These are phyloP conservation scores for Siphamia tubifer DNA, from an alignment of 2,113 vertebrate species.

Conservation along the genomic window DNA sequence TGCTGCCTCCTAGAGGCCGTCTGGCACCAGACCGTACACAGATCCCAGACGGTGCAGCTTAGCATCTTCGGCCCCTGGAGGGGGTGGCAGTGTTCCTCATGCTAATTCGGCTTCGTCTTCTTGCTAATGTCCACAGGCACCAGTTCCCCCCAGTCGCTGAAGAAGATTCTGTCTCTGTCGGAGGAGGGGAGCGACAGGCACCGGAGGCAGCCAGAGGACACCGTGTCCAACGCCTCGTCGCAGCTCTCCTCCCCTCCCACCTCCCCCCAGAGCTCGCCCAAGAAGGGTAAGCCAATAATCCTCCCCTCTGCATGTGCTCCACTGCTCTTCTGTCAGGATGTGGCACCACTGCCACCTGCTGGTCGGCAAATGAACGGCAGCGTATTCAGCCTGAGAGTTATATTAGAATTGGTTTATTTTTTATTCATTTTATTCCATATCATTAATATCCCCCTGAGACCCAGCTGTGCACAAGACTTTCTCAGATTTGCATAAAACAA, in stretches of 20 bases:
- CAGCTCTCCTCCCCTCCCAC: constrained; percentile 93
- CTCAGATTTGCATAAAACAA: too few relatives aligned
- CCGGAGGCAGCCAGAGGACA: constrained; percentile 88
- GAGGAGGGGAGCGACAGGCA: constrained; percentile 93
- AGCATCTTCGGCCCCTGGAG: neutral
- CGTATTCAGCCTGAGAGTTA: too few relatives aligned
- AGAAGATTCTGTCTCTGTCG: constrained; percentile 97
- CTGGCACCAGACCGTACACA: neutral
- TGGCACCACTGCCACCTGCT: constrained; percentile 46
- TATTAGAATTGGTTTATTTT: too few relatives aligned
- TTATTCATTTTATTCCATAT: too few relatives aligned
- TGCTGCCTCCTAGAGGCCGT: constrained; percentile 58
- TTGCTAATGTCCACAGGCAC: constrained; percentile 81
- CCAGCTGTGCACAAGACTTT: too few relatives aligned
- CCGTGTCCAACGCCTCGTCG: constrained; percentile 88
- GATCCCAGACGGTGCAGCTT: constrained; percentile 45
- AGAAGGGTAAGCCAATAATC: constrained; percentile 87
- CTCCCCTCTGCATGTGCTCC: neutral
- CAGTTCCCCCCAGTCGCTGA: constrained; percentile 96
- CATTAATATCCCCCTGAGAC: too few relatives aligned
- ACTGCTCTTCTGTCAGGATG: neutral
- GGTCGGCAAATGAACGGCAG: constrained; percentile 8
- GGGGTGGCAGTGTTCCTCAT: constrained; percentile 4
- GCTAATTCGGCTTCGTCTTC: constrained; percentile 40
- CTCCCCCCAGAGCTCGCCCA: constrained; percentile 95